Evolutionary conservation across 2,113 vertebrate species (phyloP).

Genomic region (Furnarius figulus): DNA sequence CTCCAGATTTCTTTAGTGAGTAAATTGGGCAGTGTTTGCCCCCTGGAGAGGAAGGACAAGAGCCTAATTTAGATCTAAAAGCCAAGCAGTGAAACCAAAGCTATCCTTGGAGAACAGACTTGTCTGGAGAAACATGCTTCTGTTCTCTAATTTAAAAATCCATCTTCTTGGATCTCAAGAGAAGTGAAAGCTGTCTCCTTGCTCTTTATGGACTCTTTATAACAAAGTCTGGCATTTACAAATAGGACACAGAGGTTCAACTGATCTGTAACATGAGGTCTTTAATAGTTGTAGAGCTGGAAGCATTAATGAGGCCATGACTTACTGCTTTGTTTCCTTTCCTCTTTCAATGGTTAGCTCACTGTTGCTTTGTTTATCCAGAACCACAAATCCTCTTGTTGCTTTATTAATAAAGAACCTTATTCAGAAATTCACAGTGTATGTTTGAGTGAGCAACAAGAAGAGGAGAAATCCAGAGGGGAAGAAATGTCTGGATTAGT

Average conservation of each 20-base stretch:
- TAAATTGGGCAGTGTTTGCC: conserved; percentile 36
- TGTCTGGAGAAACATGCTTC: conserved; percentile 18
- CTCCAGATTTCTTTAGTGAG: neutral
- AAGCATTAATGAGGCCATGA: neutral
- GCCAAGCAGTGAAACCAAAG: conserved; percentile 60
- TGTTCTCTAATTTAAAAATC: conserved; percentile 50
- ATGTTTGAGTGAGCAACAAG: neutral
- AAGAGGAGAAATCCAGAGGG: neutral
- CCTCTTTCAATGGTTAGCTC: neutral
- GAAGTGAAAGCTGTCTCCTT: neutral
- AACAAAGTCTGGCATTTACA: conserved; percentile 16
- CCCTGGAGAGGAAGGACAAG: conserved; percentile 57
- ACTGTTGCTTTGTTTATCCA: neutral
- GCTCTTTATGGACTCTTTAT: neutral
- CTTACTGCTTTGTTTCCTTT: neutral
- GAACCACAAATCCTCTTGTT: neutral
- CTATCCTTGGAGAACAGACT: conserved; percentile 50
- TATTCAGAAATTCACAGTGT: neutral
- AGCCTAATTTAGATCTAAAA: conserved; percentile 61
- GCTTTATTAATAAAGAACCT: neutral
- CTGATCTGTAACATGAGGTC: conserved; percentile 19
- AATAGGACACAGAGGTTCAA: neutral
- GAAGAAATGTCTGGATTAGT: neutral
- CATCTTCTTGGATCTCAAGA: neutral
- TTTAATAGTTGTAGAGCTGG: neutral